These are phyloP conservation scores for Acanthosepion pharaonis DNA, from an alignment of 2,888 invertebrate genomes.

Conservation along the genomic window DNA sequence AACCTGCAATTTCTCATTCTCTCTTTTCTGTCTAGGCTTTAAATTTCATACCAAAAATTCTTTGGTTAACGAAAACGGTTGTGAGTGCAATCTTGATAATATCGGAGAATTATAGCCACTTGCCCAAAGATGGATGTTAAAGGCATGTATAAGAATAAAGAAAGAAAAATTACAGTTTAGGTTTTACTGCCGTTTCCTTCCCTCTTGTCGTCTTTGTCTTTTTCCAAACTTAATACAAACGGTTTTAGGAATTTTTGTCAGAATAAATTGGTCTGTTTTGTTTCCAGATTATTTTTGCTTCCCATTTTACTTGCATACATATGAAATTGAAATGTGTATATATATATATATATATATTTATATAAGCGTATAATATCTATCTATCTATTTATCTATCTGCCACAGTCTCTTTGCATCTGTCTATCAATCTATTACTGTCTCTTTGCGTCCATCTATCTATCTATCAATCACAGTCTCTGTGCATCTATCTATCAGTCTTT, in stretches of 20 bases:
- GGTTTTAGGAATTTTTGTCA: background rate
- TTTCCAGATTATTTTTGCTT: background rate
- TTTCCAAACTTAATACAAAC: background rate
- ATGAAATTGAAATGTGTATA: background rate
- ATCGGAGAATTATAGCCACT: background rate
- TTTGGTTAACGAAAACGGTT: background rate
- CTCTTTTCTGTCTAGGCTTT: background rate
- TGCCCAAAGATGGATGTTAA: background rate
- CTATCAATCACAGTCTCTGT: too few relatives aligned
- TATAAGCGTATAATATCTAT: too few relatives aligned
- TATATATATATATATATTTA: too few relatives aligned
- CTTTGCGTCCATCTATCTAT: too few relatives aligned
- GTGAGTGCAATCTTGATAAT: background rate
- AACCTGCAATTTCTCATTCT: background rate
- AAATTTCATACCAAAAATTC: conserved; percentile 2
- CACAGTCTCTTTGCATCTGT: too few relatives aligned
- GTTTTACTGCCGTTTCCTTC: background rate
- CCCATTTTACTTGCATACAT: background rate
- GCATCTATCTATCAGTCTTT: too few relatives aligned
- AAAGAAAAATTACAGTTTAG: background rate
- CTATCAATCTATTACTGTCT: too few relatives aligned
- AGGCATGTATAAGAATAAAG: background rate
- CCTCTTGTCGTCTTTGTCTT: background rate
- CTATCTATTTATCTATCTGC: too few relatives aligned
- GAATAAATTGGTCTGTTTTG: background rate